Base-by-base conservation (phyloP, 2,888 invertebrate genomes). In the Anthophora plumipes region DNA sequence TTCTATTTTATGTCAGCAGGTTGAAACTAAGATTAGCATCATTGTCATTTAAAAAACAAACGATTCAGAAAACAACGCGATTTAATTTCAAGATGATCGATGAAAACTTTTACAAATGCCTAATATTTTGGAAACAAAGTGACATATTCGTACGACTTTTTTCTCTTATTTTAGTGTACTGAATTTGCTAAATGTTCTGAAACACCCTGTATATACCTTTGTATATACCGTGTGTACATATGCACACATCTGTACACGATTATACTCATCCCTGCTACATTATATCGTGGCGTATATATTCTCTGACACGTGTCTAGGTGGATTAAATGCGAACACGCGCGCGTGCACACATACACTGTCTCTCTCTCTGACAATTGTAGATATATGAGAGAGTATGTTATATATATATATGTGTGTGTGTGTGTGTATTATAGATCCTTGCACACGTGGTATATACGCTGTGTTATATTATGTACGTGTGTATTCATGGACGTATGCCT, bases 281-380 rank as follows among this genome's bases (percentile, higher is more conserved):
- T 82, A 80, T 80, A 78, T 48, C 57, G 67, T 54, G 7, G 43
- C 76, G 61, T 50, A 46, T 80, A 78, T 80, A 72, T 69, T 50
- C 70, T 25, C 54, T 73, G 77, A 77, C 73, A 69, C 72, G 61
- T 78, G 68, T 72, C 64, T 78, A 20, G 57, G 70, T 67, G 78
- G 57, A 73, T 70, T 77, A 79, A 68, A 60, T 37, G 46, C 9
- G 57, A 57, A 61, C 54, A 9, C 31, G 54, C 55, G 72, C 14
- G 55, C 63, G n/a, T 31, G 69, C 25, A 9, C 52, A 20, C 9
- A n/a, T 37, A 6, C 55, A 12, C n/a, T n/a, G n/a, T n/a, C 55
- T 41, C 39, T 55, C 41, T n/a, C 63, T 39, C 52, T 60, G 69
- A 54, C 50, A 75, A 54, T 59, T 46, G 70, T 43, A 63, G 59